phyloP scores from a whole-genome alignment of 2,797 vertebrate genomes.

The Myripristis murdjan region DNA sequence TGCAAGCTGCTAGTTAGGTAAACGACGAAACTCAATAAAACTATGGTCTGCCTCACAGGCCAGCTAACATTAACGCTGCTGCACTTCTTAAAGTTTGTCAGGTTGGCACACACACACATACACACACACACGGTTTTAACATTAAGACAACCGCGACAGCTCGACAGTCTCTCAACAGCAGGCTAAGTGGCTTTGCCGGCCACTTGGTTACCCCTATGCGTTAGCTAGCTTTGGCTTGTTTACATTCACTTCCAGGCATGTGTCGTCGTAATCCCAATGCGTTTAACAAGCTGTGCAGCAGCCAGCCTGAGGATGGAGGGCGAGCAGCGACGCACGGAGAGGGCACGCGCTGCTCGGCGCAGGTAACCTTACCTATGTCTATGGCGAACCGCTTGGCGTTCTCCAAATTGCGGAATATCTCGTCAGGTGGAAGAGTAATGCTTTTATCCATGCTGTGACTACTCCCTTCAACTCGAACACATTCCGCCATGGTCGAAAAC shows the following conservation, averaged over 20 bases:
- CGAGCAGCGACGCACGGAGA: not conserved
- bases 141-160: not conserved
- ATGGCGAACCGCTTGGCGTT: slow-evolving; percentile 98
- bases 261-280: slow-evolving; percentile 51
- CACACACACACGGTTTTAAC: not conserved
- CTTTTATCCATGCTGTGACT: slow-evolving; percentile 94
- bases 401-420: slow-evolving; percentile 97
- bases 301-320: slow-evolving; percentile 18
- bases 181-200: not conserved
- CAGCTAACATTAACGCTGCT: slow-evolving; percentile 29
- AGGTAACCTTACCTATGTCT: slow-evolving; percentile 95
- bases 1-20: not conserved
- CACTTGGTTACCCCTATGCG: not conserved
- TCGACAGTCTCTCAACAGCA: not conserved
- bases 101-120: slow-evolving; percentile 7
- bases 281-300: slow-evolving; percentile 31
- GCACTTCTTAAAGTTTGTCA: slow-evolving; percentile 44
- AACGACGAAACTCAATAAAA: not conserved
- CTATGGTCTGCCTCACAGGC: not conserved
- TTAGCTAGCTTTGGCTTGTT: slow-evolving; percentile 46
- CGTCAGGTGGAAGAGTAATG: slow-evolving; percentile 95
- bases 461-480: slow-evolving; percentile 83
- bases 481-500: slow-evolving; percentile 91
- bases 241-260: slow-evolving; percentile 39
- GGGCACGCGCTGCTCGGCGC: not conserved